Base-by-base conservation (phyloP, 2,113 vertebrate genomes). In the Vulpes lagopus region DNA sequence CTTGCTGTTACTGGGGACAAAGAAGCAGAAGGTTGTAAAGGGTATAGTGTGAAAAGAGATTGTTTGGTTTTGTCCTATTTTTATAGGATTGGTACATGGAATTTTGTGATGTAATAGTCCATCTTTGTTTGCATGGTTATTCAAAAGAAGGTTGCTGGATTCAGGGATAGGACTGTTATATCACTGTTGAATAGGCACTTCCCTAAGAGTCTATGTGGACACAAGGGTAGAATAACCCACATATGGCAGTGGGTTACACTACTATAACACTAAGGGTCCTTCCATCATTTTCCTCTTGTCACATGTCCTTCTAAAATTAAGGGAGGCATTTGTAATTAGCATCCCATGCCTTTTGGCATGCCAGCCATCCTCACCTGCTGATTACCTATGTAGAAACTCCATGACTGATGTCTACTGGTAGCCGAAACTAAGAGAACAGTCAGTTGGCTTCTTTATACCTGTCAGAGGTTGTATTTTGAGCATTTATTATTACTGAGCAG, bases 1-100 rank as follows among this genome's bases (percentile, higher is more conserved):
- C 19, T 95, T 91, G 23, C 43, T 89, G 16, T 96, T 83, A 53
- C 57, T 96, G 32, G 73, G 74, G 86, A 67, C 60, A 90, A 91
- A 73, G 25, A 87, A 86, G 9, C 87, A 17, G 27, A 55, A 51
- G 53, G 51, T 78, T 93, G 30, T 84, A 51, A 95, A 76, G 49
- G 22, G 23, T 89, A 15, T 94, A 64, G 83, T 55, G 8, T 95
- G 57, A 89, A 95, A 92, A 69, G 1, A 32, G 23, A 71, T 90
- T 43, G 35, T 91, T 65, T 85, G 25, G 6, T 74, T 95, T 96
- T 89, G 22, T 85, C 16, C 65, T 90, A 6, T 65, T 89, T 94
- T 93, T 78, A 71, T 84, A 94, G 57, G 57, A 57, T 83, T 94
- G 65, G 32, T 92, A n/a, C 25, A 62, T 53, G n/a, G 49, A 27